Evolutionary conservation across 2,888 invertebrate genomes (phyloP).

Genomic region (Tetramorium bicarinatum): DNA sequence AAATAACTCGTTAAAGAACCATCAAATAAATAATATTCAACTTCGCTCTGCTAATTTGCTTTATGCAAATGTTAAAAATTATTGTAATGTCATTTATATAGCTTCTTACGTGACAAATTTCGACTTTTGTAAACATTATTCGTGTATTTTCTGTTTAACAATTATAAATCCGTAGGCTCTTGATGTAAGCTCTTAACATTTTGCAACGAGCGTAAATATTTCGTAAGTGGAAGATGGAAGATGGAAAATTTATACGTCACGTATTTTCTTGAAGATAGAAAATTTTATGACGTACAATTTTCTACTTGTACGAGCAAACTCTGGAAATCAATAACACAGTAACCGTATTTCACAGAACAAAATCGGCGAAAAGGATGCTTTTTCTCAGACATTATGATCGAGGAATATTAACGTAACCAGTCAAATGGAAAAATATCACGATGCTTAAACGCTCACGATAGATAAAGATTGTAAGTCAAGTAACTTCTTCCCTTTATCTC

Average conservation of each 20-base stretch:
- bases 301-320: slow-evolving; percentile 22
- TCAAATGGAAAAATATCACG: slow-evolving; percentile 2
- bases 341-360: slow-evolving; percentile 11
- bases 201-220: neutral
- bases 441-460: neutral
- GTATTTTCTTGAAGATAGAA: slow-evolving; percentile 10
- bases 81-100: neutral
- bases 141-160: neutral
- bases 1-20: slow-evolving; percentile 11
- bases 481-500: slow-evolving; percentile 10
- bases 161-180: neutral
- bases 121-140: neutral
- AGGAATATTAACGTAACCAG: neutral
- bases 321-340: slow-evolving; percentile 31
- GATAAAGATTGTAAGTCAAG: slow-evolving; percentile 10
- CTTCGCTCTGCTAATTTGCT: neutral
- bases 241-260: neutral
- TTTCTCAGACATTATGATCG: slow-evolving; percentile 10
- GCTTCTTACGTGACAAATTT: neutral
- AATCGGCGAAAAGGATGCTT: neutral
- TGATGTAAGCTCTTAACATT: neutral
- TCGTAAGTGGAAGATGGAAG: neutral
- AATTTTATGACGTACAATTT: slow-evolving; percentile 25
- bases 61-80: slow-evolving; percentile 1
- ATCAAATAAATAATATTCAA: slow-evolving; percentile 24